Percentiles rank a stretch among this genome's conserved stretches.
phyloP scores from a whole-genome alignment of 2,113 vertebrate genomes.

The Phylloscopus trochiloides region DNA sequence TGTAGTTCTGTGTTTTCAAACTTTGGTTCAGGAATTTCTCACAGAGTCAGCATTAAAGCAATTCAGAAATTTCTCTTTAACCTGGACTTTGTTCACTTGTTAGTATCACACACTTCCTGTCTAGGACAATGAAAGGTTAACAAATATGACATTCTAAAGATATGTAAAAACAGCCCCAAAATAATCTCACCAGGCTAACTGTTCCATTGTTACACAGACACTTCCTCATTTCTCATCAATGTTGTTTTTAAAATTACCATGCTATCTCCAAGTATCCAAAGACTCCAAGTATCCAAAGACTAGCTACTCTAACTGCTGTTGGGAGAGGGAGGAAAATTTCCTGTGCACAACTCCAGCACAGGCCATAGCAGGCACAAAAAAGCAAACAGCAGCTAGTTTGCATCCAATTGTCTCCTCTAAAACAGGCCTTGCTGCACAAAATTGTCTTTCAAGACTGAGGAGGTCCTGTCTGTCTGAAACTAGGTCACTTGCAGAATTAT shows the following conservation, averaged over 20 bases:
- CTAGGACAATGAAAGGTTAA: constrained; percentile 24
- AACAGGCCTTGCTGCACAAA: background rate
- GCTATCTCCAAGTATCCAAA: background rate
- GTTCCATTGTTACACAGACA: background rate
- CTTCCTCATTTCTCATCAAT: background rate
- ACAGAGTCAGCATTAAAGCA: constrained; percentile 8
- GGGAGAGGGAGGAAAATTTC: background rate
- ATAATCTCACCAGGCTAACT: background rate
- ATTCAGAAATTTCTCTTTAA: background rate
- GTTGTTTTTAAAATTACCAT: background rate
- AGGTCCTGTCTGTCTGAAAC: background rate
- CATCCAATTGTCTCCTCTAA: background rate
- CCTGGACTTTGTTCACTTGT: constrained; percentile 24
- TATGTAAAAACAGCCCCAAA: background rate
- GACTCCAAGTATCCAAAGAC: background rate
- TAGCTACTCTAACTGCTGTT: background rate
- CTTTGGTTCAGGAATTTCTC: background rate
- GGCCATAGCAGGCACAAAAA: background rate
- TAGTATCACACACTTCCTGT: background rate
- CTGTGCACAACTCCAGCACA: background rate
- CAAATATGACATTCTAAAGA: background rate
- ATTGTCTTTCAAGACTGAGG: background rate
- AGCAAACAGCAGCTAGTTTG: background rate
- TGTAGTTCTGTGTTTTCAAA: background rate
- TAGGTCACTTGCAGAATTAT: background rate